Evolutionary conservation across 2,113 vertebrate genomes (phyloP), one percentile per base, ranked within the genome.

Genomic region (Hassar affinis): DNA sequence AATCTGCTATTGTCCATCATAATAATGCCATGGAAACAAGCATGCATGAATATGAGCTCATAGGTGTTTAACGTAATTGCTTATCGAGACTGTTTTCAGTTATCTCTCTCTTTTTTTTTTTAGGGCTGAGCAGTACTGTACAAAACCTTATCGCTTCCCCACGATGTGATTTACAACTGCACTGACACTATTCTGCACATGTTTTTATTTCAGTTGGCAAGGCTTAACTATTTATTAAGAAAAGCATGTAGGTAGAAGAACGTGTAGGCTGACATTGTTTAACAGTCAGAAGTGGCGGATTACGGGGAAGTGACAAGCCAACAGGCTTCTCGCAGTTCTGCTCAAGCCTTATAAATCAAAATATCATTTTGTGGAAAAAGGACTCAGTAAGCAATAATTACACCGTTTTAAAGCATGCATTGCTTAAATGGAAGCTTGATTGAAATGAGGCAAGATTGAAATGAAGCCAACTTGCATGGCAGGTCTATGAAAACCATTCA

Each of bases 401-500:
- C 71, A 76, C 57, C 57, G 9, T 62, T 59, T 76, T 76, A 64
- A 76, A 74, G 57, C 81, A 51, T 83, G 81, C 57, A 52, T 38
- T 62, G 81, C 57, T 76, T 52, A 83, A 83, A 83, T 64, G 81
- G 81, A 52, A 83, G 56, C 79, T 81, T 71, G n/a, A n/a, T n/a
- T n/a, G n/a, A n/a, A n/a, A n/a, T n/a, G n/a, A n/a, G n/a, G 51
- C 57, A 64, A 47, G 59, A 52, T 83, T 64, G 71, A 76, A 52
- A 83, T 83, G 71, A 83, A 83, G 76, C 71, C 81, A 83, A 64
- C 81, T 83, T 83, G 45, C 72, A 52, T 76, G 56, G 68, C 49
- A 47, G 54, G 52, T 62, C 69, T 52, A 12, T 62, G 57, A 64
- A 76, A 49, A 76, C n/a, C 30, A 76, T 51, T 64, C 45, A 49